A percentile compares a stretch with the other conserved stretches of the same genome.
Evolutionary conservation across 2,113 vertebrate species (phyloP).

Genomic region (Brienomyrus longianalis): DNA sequence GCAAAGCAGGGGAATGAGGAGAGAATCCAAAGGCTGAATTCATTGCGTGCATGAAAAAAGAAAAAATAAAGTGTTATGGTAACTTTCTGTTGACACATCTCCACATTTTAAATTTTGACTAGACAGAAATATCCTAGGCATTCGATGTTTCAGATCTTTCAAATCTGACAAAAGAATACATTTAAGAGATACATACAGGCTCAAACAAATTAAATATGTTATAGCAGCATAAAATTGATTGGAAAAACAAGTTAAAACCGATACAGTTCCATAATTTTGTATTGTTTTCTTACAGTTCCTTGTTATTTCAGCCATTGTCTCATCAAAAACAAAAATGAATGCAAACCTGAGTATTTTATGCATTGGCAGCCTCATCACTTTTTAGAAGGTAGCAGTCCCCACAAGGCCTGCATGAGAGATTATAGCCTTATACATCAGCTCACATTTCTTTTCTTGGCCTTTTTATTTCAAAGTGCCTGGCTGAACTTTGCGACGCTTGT

Average conservation of each 20-base stretch:
- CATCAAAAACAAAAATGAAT: neutral
- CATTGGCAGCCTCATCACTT: neutral
- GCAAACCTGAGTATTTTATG: neutral
- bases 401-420: neutral
- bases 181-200: neutral
- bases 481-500: conserved; percentile 81
- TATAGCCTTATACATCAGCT: conserved; percentile 27
- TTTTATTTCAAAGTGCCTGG: conserved; percentile 54
- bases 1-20: conserved; percentile 28
- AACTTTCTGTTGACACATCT: neutral
- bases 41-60: neutral
- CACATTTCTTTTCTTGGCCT: conserved; percentile 39
- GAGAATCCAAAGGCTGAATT: neutral
- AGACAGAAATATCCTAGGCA: neutral
- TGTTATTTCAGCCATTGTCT: neutral
- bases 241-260: neutral
- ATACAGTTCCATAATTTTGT: neutral
- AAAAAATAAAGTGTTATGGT: neutral
- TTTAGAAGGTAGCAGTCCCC: neutral
- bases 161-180: neutral
- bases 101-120: neutral
- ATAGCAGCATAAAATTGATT: neutral
- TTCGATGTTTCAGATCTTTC: neutral
- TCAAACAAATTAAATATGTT: neutral
- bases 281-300: neutral